Conservation (phyloP, 2,113 vertebrate genomes). For the Mustela nigripes region DNA sequence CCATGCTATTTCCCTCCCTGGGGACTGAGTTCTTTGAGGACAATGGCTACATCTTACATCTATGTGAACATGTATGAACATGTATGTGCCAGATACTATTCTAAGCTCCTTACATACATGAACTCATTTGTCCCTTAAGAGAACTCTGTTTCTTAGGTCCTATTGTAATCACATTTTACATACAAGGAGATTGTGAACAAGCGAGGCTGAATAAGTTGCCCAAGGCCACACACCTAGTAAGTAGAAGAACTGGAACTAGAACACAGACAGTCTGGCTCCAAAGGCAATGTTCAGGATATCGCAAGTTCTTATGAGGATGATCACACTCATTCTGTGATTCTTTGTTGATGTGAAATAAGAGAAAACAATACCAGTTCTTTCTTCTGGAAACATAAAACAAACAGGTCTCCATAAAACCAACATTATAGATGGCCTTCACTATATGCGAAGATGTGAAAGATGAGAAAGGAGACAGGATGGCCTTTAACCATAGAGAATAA, state of each 20-base stretch:
- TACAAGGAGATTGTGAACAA: not conserved
- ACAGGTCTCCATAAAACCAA: not conserved
- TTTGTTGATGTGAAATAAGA: not conserved
- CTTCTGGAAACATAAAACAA: not conserved
- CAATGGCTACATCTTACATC: not conserved
- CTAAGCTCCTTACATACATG: not conserved
- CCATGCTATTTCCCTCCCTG: not conserved
- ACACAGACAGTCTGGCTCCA: not conserved
- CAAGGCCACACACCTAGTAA: not conserved
- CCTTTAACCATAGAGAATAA: not conserved
- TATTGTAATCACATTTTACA: not conserved
- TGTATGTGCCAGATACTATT: not conserved
- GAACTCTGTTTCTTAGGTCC: not conserved
- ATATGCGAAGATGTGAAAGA: not conserved
- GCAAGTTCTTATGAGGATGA: not conserved
- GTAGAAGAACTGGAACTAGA: not conserved
- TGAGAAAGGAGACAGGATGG: not conserved
- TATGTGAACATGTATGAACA: not conserved
- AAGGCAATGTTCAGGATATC: not conserved
- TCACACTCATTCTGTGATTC: not conserved
- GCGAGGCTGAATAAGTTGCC: not conserved
- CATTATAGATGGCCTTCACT: not conserved
- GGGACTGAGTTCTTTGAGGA: conserved; percentile 13
- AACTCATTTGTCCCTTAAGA: not conserved
- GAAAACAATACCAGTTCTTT: not conserved